Percentiles rank a stretch among this genome's conserved stretches.
Conservation (phyloP, 1,140 invertebrate genomes). For the Drosophila leontia region DNA sequence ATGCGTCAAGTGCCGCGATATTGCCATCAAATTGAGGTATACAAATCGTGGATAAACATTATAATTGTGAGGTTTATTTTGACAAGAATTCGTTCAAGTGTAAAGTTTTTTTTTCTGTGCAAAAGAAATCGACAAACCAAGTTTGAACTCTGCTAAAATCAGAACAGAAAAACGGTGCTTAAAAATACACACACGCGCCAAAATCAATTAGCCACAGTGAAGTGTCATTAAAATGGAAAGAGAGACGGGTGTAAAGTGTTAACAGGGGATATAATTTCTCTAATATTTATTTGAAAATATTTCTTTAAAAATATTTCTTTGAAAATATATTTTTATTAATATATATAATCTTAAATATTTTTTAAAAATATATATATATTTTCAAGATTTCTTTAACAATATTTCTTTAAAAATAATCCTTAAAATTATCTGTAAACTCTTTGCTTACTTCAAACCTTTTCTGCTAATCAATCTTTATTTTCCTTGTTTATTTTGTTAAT, state of each 20-base stretch:
- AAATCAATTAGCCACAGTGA: slow-evolving; percentile 27
- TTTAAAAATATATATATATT: neutral
- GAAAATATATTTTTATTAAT: neutral
- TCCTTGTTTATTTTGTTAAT: neutral
- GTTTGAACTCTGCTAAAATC: neutral
- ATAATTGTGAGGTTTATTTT: neutral
- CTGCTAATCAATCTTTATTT: neutral
- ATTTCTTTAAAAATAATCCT: neutral
- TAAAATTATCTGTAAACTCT: neutral
- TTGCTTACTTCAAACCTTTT: neutral
- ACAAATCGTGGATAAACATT: neutral
- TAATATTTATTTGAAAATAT: neutral
- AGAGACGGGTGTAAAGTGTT: neutral
- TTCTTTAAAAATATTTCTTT: neutral
- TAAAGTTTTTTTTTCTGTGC: neutral
- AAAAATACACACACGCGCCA: slow-evolving; percentile 22
- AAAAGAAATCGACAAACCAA: slow-evolving; percentile 9
- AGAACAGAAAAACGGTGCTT: slow-evolving; percentile 24
- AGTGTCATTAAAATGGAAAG: neutral
- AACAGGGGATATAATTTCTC: neutral
- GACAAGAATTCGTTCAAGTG: neutral
- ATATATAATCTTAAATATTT: too few relatives aligned
- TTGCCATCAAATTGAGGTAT: slow-evolving; percentile 79
- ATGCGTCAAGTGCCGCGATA: slow-evolving; percentile 78
- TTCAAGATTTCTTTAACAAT: neutral